Percentiles rank a stretch among this genome's conserved stretches.
Evolutionary conservation across 2,113 vertebrate species (phyloP).

Genomic region (Girardinichthys multiradiatus): DNA sequence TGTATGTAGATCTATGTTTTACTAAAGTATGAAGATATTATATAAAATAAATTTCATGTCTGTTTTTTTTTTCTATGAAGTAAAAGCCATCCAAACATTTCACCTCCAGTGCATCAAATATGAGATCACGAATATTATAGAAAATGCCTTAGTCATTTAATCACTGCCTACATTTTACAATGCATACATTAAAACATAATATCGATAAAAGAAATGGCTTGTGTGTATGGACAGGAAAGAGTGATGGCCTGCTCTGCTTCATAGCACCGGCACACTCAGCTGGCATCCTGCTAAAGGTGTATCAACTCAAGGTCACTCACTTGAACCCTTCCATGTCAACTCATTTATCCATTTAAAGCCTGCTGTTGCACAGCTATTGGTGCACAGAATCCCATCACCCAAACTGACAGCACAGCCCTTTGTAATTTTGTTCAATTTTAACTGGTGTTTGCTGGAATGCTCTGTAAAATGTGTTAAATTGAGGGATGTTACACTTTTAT

Average conservation of each 20-base stretch:
- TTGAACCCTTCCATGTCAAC: slow-evolving; percentile 48
- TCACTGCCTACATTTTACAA: too few species aligned
- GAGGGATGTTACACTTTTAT: slow-evolving; percentile 66
- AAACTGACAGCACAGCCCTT: slow-evolving; percentile 39
- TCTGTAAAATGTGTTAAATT: slow-evolving; percentile 65
- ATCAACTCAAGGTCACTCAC: slow-evolving; percentile 72
- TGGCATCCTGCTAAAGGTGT: slow-evolving; percentile 28
- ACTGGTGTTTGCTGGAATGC: slow-evolving; percentile 59
- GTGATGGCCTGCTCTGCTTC: not conserved
- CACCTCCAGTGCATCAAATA: too few species aligned
- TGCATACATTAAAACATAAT: too few species aligned
- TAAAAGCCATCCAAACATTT: too few species aligned
- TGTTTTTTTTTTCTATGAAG: too few species aligned
- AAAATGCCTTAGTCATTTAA: too few species aligned
- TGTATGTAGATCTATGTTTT: too few species aligned
- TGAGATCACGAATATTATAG: too few species aligned
- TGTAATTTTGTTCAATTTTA: slow-evolving; percentile 76
- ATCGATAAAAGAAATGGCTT: too few species aligned
- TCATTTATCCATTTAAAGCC: slow-evolving; percentile 69
- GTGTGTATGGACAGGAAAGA: too few species aligned
- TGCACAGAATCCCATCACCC: slow-evolving; percentile 67
- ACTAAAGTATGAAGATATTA: too few species aligned
- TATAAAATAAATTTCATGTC: too few species aligned
- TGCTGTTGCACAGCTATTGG: slow-evolving; percentile 54
- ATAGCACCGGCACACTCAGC: slow-evolving; percentile 6